A percentile compares a stretch with the other conserved stretches of the same genome.
Evolutionary conservation across 2,888 invertebrate genomes (phyloP).

Genomic region (Oscheius sp.): DNA sequence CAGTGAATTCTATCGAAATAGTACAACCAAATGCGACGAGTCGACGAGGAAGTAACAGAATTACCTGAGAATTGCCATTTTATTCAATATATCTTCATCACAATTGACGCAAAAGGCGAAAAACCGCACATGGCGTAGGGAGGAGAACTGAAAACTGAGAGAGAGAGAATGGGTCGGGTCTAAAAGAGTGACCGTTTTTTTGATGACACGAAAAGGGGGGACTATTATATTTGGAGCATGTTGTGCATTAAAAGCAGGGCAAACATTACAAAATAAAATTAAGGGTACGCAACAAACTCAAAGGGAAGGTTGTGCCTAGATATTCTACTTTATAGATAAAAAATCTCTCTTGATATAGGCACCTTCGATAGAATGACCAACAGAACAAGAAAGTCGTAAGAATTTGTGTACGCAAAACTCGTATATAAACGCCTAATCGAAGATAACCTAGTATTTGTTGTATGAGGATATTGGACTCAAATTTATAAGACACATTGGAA

Average conservation of each 20-base stretch:
- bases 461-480: not conserved
- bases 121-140: constrained; percentile 18
- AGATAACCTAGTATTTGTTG: constrained; percentile 2
- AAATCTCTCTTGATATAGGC: constrained; percentile 30
- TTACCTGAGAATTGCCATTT: constrained; percentile 14
- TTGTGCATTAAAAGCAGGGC: not conserved
- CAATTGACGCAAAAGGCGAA: constrained; percentile 27
- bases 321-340: constrained; percentile 19
- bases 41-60: not conserved
- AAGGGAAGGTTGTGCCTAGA: not conserved
- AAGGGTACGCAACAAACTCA: not conserved
- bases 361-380: constrained; percentile 29
- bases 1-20: not conserved
- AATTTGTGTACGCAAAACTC: constrained; percentile 18
- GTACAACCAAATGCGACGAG: not conserved
- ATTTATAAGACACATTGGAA: constrained; percentile 23
- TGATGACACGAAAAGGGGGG: constrained; percentile 22
- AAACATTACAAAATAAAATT: not conserved
- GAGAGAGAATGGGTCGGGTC: constrained; percentile 10
- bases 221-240: constrained; percentile 1
- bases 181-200: constrained; percentile 20
- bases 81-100: constrained; percentile 33
- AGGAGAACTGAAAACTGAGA: constrained; percentile 30
- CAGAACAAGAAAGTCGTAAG: constrained; percentile 25
- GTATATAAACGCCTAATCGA: constrained; percentile 24